Base-by-base conservation (phyloP, 2,888 invertebrate species). In the Branchellion lobata region DNA sequence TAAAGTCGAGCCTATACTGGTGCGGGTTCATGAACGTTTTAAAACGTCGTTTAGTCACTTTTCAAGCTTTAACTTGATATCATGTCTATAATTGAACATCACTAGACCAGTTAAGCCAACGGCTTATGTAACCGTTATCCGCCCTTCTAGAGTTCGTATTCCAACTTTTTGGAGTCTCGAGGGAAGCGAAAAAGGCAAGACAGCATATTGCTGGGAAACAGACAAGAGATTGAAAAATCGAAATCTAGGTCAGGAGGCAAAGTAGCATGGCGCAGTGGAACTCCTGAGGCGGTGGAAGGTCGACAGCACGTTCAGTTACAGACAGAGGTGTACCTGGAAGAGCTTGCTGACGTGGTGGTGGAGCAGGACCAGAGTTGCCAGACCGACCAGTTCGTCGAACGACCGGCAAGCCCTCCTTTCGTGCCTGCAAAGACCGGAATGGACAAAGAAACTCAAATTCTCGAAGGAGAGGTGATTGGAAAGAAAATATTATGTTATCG, bases 221-320 rank as follows among this genome's bases (percentile, higher is more conserved):
- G 24, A n/a, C 5, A n/a, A 57, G 5, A 5, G 40, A 5, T 40
- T 5, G 40, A 40, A 40, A 40, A 14, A 14, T 40, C 40, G 5
- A 57, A n/a, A 14, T 5, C 3, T n/a, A 8, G 21, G 61, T 24
- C 21, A 87, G 82, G 86, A 90, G 91, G 90, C 88, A 90, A 90
- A 83, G 91, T 87, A 81, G 86, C 90, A 51, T 88, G 91, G 40
- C 47, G 47, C 31, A 90, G 91, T 78, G 91, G 90, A 81, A 91
- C 93, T 24, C 93, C 93, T 81, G 93, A 93, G 61, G 92, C 93
- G 21, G 92, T 94, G 57, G 91, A 92, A 78, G 95, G 94, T 33
- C 90, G 95, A 82, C 91, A 91, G 78, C 94, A 95, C 89, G 93
- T 93, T 84, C 92, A 92, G 82, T 91, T 95, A 69, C 96, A 96